Evolutionary conservation across 2,888 invertebrate species (phyloP).

Genomic region (Cerceris ruficornis): DNA sequence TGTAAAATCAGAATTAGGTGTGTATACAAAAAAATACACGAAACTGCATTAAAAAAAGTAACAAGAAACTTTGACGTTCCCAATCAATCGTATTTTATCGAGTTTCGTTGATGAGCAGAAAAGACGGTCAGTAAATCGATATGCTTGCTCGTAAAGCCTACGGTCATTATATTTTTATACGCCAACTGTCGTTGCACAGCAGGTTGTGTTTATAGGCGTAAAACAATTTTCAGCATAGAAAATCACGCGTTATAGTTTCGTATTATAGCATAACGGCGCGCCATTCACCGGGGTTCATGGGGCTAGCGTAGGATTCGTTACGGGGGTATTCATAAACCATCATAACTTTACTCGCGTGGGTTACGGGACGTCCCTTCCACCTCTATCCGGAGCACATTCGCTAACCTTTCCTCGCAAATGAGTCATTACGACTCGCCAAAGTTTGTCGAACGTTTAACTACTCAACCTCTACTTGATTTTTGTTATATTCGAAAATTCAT

Average conservation of each 20-base stretch:
- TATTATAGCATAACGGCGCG: slow-evolving; percentile 69
- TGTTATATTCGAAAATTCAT: no score
- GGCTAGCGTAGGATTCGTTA: slow-evolving; percentile 77
- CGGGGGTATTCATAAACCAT: slow-evolving; percentile 80
- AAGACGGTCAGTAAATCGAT: slow-evolving; percentile 45
- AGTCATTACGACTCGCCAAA: slow-evolving; percentile 55
- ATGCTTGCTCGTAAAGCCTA: slow-evolving; percentile 21
- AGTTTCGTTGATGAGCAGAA: slow-evolving; percentile 5
- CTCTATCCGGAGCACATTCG: slow-evolving; percentile 41
- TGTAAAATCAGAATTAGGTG: no score
- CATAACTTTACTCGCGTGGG: slow-evolving; percentile 76
- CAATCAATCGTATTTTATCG: slow-evolving; percentile 4
- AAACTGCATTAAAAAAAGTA: no score
- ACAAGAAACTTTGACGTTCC: not conserved
- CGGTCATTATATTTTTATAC: slow-evolving; percentile 75
- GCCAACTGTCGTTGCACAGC: slow-evolving; percentile 78
- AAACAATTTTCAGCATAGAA: slow-evolving; percentile 81
- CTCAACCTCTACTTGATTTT: not conserved
- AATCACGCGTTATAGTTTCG: slow-evolving; percentile 80
- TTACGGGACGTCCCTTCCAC: slow-evolving; percentile 60
- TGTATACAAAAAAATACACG: no score
- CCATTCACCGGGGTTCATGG: slow-evolving; percentile 67
- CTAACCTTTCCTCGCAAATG: slow-evolving; percentile 49
- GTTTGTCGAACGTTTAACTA: slow-evolving; percentile 36
- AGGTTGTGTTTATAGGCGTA: slow-evolving; percentile 80